phyloP scores from a whole-genome alignment of 1,140 invertebrate genomes.

The Leptopilina clavipes region DNA sequence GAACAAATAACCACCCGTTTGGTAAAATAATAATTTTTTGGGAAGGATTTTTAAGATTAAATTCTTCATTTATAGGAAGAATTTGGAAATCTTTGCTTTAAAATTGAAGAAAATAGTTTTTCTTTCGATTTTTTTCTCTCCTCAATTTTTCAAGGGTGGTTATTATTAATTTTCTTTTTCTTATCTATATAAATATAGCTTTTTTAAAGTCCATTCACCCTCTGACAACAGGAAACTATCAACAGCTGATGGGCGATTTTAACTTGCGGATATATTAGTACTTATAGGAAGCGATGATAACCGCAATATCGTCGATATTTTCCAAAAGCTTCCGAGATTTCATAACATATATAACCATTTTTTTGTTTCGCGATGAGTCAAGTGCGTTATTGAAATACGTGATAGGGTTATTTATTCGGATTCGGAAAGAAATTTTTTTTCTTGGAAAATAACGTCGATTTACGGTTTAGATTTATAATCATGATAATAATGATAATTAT shows the following conservation, averaged over 20 bases:
- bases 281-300: constrained; percentile 25
- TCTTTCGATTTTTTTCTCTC: not conserved
- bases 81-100: too few species aligned
- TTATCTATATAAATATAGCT: constrained; percentile 41
- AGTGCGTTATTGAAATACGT: constrained; percentile 4
- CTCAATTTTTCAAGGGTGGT: constrained; percentile 46
- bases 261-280: constrained; percentile 36
- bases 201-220: constrained; percentile 55
- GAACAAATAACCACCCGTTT: constrained; percentile 49
- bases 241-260: constrained; percentile 43
- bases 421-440: not conserved
- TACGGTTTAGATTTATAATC: not conserved
- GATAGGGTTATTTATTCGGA: not conserved
- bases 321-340: not conserved
- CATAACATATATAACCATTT: not conserved
- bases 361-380: not conserved
- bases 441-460: constrained; percentile 5
- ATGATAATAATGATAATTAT: not conserved
- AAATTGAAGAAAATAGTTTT: not conserved
- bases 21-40: not conserved
- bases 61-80: too few species aligned
- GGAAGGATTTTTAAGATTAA: too few species aligned
- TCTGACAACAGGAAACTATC: constrained; percentile 63
- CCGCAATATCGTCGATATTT: constrained; percentile 21
- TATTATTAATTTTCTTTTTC: constrained; percentile 48